A percentile compares a stretch with the other conserved stretches of the same genome.
Evolutionary conservation across 2,888 invertebrate species (phyloP).

Genomic region (Platypus cylindrus): DNA sequence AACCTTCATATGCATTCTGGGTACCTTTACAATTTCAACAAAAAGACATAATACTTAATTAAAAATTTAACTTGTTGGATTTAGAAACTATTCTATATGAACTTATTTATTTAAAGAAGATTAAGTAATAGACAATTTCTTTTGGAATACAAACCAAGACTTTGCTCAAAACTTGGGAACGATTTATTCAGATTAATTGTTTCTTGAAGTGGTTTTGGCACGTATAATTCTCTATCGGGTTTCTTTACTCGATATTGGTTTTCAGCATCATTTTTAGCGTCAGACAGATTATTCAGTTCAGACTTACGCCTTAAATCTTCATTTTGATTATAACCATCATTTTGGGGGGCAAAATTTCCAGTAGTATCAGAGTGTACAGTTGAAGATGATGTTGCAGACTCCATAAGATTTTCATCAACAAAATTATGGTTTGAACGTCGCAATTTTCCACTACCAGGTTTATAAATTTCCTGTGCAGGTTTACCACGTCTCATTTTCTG

Average conservation of each 20-base stretch:
- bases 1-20: too few relatives aligned
- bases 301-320: constrained; percentile 17
- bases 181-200: too few relatives aligned
- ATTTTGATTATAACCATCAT: too few relatives aligned
- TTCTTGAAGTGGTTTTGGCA: constrained; percentile 30
- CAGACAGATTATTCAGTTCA: constrained; percentile 16
- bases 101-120: too few relatives aligned
- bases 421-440: constrained; percentile 50
- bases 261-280: constrained; percentile 13
- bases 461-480: constrained; percentile 58
- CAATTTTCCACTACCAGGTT: constrained; percentile 64
- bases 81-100: too few relatives aligned
- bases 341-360: constrained; percentile 2
- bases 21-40: too few relatives aligned
- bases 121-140: too few relatives aligned
- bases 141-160: too few relatives aligned
- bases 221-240: constrained; percentile 43
- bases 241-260: constrained; percentile 29
- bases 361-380: neutral
- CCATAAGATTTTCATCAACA: constrained; percentile 49
- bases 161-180: too few relatives aligned
- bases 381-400: constrained; percentile 15
- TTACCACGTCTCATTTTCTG: constrained; percentile 44
- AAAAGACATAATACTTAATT: too few relatives aligned
- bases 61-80: too few relatives aligned